Evolutionary conservation across 2,113 vertebrate species (phyloP).

Genomic region (Lathamus discolor): DNA sequence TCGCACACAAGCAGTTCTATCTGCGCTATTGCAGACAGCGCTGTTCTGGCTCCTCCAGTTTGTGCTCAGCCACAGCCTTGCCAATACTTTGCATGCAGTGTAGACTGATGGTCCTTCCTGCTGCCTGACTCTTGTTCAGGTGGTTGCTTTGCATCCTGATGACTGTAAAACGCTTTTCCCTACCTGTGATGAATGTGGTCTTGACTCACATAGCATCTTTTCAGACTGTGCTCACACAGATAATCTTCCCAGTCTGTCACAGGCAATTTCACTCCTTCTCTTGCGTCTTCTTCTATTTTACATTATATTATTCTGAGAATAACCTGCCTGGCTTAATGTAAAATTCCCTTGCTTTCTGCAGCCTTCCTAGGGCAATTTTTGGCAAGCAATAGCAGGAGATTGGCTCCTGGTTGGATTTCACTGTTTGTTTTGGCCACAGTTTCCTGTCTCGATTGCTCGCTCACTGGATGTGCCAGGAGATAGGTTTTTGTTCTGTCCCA

Average conservation of each 20-base stretch:
- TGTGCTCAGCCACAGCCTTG: neutral
- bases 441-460: neutral
- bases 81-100: neutral
- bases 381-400: neutral
- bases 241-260: neutral
- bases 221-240: neutral
- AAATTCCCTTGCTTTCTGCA: neutral
- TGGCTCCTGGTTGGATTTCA: neutral
- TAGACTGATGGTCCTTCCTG: neutral
- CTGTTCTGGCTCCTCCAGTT: neutral
- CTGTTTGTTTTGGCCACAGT: neutral
- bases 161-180: neutral
- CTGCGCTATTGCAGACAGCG: accelerated
- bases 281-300: neutral
- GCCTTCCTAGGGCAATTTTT: neutral
- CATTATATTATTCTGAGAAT: neutral
- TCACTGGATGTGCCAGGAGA: neutral
- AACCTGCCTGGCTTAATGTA: neutral
- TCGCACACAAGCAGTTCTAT: neutral
- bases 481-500: neutral
- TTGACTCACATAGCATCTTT: accelerated
- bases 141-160: neutral
- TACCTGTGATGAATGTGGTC: neutral
- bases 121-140: neutral
- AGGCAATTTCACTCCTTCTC: neutral